A percentile compares a stretch with the other conserved stretches of the same genome.
These are phyloP conservation scores for Cynodonichthys magdalenae DNA, from an alignment of 2,797 vertebrate genomes.

Conservation along the genomic window DNA sequence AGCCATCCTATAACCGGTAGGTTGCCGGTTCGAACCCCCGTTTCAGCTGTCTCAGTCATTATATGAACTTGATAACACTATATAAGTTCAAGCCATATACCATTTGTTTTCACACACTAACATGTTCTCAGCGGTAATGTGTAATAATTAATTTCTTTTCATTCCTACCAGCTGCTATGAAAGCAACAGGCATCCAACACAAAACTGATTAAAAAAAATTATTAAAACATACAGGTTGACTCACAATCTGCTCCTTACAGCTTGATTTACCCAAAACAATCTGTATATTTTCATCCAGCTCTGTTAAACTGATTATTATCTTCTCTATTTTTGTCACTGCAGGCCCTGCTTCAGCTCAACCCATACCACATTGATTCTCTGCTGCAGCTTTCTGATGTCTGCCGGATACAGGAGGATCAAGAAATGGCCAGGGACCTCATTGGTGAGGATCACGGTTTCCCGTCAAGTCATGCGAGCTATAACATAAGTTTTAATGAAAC, in stretches of 20 bases:
- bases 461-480: neutral
- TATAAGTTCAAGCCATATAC: too few relatives aligned
- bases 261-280: neutral
- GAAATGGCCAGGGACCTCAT: conserved; percentile 95
- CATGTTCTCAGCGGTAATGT: too few relatives aligned
- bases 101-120: too few relatives aligned
- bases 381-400: conserved; percentile 96
- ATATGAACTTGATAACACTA: too few relatives aligned
- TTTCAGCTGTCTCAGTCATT: too few relatives aligned
- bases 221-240: neutral
- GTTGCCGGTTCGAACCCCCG: too few relatives aligned
- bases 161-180: too few relatives aligned
- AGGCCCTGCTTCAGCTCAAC: conserved; percentile 93
- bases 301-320: neutral
- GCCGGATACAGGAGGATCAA: conserved; percentile 95
- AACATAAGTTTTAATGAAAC: too few relatives aligned
- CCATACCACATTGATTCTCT: conserved; percentile 96
- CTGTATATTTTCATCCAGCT: neutral
- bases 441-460: conserved; percentile 74
- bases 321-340: conserved; percentile 1
- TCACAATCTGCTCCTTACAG: neutral
- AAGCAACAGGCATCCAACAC: too few relatives aligned
- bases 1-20: too few relatives aligned
- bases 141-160: too few relatives aligned
- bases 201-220: too few relatives aligned